phyloP scores from a whole-genome alignment of 2,888 invertebrate species.

The Aphodius sticticus region DNA sequence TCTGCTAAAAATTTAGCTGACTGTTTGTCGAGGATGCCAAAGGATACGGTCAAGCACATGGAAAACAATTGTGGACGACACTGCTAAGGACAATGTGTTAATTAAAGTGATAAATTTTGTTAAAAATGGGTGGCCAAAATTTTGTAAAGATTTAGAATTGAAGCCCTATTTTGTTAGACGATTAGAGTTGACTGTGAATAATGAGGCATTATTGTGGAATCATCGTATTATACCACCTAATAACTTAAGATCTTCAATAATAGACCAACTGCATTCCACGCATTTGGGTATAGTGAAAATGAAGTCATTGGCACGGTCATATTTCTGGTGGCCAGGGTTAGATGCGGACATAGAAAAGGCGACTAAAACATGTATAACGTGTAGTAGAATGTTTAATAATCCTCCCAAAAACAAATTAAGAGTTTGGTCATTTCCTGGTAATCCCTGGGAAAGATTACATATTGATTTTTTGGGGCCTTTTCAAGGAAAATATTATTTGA shows the following conservation, averaged over 20 bases:
- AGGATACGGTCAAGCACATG: too few species aligned
- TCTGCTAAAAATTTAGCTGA: constrained; percentile 42
- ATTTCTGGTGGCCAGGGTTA: constrained; percentile 33
- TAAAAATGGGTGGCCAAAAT: constrained; percentile 11
- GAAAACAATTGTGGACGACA: constrained; percentile 5
- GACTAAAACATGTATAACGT: constrained; percentile 27
- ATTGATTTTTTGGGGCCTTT: constrained; percentile 45
- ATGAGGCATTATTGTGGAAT: not conserved
- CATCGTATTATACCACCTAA: constrained; percentile 26
- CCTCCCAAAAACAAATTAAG: not conserved
- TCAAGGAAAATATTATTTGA: constrained; percentile 40
- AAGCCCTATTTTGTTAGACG: constrained; percentile 9
- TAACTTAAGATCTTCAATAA: constrained; percentile 18
- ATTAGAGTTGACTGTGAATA: too few species aligned
- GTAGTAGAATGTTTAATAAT: not conserved
- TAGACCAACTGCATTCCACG: constrained; percentile 28
- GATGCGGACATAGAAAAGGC: constrained; percentile 31
- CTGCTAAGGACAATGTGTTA: not conserved
- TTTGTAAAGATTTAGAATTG: not conserved
- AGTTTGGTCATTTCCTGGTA: constrained; percentile 42
- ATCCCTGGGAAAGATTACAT: constrained; percentile 45
- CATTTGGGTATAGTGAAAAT: constrained; percentile 34
- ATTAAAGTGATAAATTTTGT: not conserved
- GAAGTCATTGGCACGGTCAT: constrained; percentile 32
- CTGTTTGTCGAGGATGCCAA: constrained; percentile 43